phyloP scores from a whole-genome alignment of 2,113 vertebrate species.

The Protobothrops flavoviridis region DNA sequence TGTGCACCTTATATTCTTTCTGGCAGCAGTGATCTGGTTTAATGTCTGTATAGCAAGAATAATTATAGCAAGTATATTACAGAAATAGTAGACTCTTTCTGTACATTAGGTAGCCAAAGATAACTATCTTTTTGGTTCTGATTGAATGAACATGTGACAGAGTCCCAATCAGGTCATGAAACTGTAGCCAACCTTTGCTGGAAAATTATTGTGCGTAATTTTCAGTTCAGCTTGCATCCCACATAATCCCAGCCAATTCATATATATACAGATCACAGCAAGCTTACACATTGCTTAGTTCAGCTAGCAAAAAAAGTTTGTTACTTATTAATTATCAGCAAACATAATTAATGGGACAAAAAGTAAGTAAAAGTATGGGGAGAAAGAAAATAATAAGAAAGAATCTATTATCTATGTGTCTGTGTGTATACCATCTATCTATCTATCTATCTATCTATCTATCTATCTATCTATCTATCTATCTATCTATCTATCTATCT shows the following conservation, averaged over 20 bases:
- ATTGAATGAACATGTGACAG: background rate
- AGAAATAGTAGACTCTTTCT: background rate
- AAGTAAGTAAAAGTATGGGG: background rate
- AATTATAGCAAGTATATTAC: background rate
- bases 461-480: background rate
- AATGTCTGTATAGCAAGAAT: background rate
- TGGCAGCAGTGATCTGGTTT: background rate
- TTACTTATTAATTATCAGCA: background rate
- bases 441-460: background rate
- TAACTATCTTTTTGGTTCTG: background rate
- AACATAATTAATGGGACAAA: background rate
- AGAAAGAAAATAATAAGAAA: background rate
- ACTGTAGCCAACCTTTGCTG: background rate
- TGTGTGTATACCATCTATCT: background rate
- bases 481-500: background rate
- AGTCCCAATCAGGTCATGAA: background rate
- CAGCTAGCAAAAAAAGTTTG: background rate
- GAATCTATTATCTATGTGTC: background rate
- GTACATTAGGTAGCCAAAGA: background rate
- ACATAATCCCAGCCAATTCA: background rate
- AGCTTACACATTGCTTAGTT: background rate
- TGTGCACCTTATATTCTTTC: background rate
- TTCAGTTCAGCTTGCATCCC: background rate
- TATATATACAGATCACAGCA: background rate
- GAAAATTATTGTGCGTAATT: background rate